Evolutionary conservation across 1,140 invertebrate species (phyloP).

Genomic region (Protaetia brevitarsis): DNA sequence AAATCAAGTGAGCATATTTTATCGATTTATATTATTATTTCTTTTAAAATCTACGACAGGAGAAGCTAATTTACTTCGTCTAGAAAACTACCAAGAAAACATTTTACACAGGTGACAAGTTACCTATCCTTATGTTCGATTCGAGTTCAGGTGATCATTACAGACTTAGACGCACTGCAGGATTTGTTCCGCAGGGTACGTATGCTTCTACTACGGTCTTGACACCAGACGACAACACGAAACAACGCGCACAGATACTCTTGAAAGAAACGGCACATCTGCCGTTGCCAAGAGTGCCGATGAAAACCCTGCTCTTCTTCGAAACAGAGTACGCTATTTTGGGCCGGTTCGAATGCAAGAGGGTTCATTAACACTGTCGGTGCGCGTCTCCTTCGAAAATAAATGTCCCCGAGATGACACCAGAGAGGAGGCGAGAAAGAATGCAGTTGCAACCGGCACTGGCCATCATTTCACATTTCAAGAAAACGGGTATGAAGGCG

Average conservation of each 20-base stretch:
- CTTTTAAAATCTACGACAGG: neutral
- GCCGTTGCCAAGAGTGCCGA: slow-evolving; percentile 1
- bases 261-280: slow-evolving; percentile 10
- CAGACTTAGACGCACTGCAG: neutral
- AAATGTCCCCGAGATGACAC: slow-evolving; percentile 11
- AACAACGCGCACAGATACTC: slow-evolving; percentile 4
- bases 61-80: no score
- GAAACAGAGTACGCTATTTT: neutral
- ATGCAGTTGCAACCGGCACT: neutral
- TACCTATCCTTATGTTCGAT: neutral
- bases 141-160: no score
- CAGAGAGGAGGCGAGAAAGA: neutral
- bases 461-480: slow-evolving; percentile 14
- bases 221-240: neutral
- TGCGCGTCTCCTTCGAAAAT: slow-evolving; percentile 16
- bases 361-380: slow-evolving; percentile 9
- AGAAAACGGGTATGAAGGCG: neutral
- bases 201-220: neutral
- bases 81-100: neutral
- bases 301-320: slow-evolving; percentile 3
- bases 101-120: neutral
- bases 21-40: no score
- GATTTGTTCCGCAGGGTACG: neutral
- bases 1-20: no score
- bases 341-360: slow-evolving; percentile 9